phyloP scores from a whole-genome alignment of 2,888 invertebrate genomes.

The Zeuzera pyrina region DNA sequence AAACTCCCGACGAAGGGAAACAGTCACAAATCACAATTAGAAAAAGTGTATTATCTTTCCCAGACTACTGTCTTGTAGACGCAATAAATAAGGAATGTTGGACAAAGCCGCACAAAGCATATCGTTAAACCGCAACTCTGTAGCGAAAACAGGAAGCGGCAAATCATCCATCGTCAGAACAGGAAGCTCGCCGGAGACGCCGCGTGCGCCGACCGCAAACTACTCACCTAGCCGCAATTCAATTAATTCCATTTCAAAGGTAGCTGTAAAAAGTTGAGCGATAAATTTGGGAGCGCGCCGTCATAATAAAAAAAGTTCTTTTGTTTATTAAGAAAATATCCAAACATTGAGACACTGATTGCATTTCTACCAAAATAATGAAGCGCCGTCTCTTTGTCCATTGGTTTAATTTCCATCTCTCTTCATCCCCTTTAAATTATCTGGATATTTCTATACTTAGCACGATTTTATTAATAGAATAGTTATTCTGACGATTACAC shows the following conservation, averaged over 20 bases:
- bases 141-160: constrained; percentile 42
- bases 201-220: constrained; percentile 36
- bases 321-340: constrained; percentile 1
- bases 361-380: neutral
- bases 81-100: no score
- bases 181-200: constrained; percentile 49
- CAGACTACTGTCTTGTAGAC: no score
- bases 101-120: no score
- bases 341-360: neutral
- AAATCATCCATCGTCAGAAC: constrained; percentile 50
- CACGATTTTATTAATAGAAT: no score
- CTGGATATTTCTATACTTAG: no score
- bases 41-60: no score
- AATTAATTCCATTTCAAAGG: constrained; percentile 40
- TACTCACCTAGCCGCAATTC: constrained; percentile 32
- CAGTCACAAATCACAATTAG: no score
- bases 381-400: constrained; percentile 1
- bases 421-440: no score
- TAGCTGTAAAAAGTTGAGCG: constrained; percentile 1
- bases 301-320: neutral
- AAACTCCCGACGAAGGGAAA: no score
- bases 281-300: neutral
- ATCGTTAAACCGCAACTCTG: constrained; percentile 5
- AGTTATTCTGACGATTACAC: no score
- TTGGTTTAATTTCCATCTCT: no score